These are phyloP conservation scores for Oryzias melastigma DNA, from an alignment of 2,113 vertebrate genomes.

Conservation along the genomic window DNA sequence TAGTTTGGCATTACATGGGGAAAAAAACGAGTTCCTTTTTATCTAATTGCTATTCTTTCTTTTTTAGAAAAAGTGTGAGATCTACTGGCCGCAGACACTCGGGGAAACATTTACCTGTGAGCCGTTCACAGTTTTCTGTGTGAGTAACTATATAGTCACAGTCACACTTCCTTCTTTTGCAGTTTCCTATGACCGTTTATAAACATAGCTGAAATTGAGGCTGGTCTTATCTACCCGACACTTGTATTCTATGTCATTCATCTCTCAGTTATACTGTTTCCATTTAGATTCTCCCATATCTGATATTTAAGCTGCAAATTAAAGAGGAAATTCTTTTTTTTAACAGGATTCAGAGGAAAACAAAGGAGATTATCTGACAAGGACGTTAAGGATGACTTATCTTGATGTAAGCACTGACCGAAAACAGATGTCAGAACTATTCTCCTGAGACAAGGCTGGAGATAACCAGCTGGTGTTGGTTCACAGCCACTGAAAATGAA, in stretches of 20 bases:
- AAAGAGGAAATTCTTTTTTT: slow-evolving; percentile 3
- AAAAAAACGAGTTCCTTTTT: not conserved
- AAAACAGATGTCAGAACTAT: not conserved
- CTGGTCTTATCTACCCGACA: not conserved
- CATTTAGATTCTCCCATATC: too few species aligned
- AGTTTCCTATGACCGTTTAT: not conserved
- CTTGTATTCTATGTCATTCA: not conserved
- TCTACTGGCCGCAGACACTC: slow-evolving; percentile 85
- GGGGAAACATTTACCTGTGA: slow-evolving; percentile 73
- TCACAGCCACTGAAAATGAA: slow-evolving; percentile 4
- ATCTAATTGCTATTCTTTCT: not conserved
- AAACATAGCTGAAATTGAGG: not conserved
- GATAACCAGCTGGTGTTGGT: slow-evolving; percentile 12
- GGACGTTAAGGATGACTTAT: slow-evolving; percentile 83
- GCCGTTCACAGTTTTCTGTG: slow-evolving; percentile 85
- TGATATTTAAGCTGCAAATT: not conserved
- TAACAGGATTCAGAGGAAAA: slow-evolving; percentile 83
- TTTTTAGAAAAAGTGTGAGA: slow-evolving; percentile 93
- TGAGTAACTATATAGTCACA: slow-evolving; percentile 76
- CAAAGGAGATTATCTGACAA: slow-evolving; percentile 85
- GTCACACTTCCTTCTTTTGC: slow-evolving; percentile 17
- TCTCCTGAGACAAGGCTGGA: slow-evolving; percentile 12
- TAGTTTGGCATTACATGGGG: not conserved
- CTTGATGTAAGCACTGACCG: slow-evolving; percentile 76
- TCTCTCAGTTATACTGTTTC: not conserved